Evolutionary conservation across 2,888 invertebrate species (phyloP).

Genomic region (Campaea margaritaria): DNA sequence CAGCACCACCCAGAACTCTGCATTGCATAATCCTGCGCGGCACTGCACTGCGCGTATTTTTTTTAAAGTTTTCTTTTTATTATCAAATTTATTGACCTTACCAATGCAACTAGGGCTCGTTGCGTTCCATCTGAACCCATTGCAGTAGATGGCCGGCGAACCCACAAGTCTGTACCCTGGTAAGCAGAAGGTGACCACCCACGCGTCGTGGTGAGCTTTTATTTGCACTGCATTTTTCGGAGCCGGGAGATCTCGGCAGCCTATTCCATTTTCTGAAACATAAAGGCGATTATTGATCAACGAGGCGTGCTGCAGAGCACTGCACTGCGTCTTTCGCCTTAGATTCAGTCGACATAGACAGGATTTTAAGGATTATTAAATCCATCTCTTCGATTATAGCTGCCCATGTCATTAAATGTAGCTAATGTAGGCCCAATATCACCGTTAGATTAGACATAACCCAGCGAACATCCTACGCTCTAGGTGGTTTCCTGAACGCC

Average conservation of each 20-base stretch:
- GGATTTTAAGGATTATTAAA: too few relatives aligned
- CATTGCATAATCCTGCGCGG: too few relatives aligned
- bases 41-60: not conserved
- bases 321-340: too few relatives aligned
- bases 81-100: constrained; percentile 65
- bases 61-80: not conserved
- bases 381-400: too few relatives aligned
- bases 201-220: constrained; percentile 80
- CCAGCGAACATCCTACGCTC: not conserved
- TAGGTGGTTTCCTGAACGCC: too few relatives aligned
- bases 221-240: constrained; percentile 84
- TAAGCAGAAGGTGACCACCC: constrained; percentile 87
- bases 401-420: not conserved
- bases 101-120: constrained; percentile 88
- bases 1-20: too few relatives aligned
- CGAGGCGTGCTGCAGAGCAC: too few relatives aligned
- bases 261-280: constrained; percentile 76
- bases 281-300: too few relatives aligned
- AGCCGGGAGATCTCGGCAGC: constrained; percentile 76
- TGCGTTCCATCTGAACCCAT: constrained; percentile 89
- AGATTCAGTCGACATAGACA: too few relatives aligned
- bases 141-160: constrained; percentile 87
- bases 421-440: not conserved
- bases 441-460: not conserved
- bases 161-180: constrained; percentile 87